Evolutionary conservation across 2,113 vertebrate species (phyloP), one percentile per base, ranked within the genome.

Genomic region (Tragelaphus imberbis): DNA sequence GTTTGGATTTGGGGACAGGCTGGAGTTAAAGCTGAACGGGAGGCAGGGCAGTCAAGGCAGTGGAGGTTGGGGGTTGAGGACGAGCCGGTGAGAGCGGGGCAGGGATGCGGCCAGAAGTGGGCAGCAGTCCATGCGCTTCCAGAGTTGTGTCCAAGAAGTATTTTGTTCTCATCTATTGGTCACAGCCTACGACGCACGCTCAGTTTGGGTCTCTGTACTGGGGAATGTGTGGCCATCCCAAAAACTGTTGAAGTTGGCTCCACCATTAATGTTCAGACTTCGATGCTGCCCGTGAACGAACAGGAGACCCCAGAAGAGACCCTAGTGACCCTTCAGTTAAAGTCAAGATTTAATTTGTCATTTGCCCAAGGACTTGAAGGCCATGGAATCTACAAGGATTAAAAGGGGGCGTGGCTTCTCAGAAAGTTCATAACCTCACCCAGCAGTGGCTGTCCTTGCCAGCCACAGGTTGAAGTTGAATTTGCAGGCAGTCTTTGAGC

Each of bases 81-180:
- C 1, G 1, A 55, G 49, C 80, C 0, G 0, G 7, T 53, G 33
- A 40, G 33, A 27, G 40, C 12, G 12, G 84, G 19, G 47, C 15
- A 30, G 36, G n/a, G 33, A 12, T 17, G 27, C 25, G 4, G 5
- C 30, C 4, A 36, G 33, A n/a, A 75, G 30, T 2, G 4, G 27
- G 4, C 30, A 13, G 17, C 40, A 84, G 27, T 53, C 44, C 17
- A 1, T 19, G 56, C 7, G 2, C 6, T 17, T 87, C n/a, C 44
- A n/a, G n/a, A 44, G 51, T 59, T 9, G 11, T 30, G 51, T 40
- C 55, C 33, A 51, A 19, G 40, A 79, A 58, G 33, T 21, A 4
- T 49, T 77, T 33, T 92, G 7, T 58, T 77, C 55, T 59, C 1
- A 3, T 28, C 30, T 49, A 2, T 33, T n/a, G 68, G 15, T 61